phyloP scores from a whole-genome alignment of 1,140 invertebrate species.

The Drosophila prosaltans region DNA sequence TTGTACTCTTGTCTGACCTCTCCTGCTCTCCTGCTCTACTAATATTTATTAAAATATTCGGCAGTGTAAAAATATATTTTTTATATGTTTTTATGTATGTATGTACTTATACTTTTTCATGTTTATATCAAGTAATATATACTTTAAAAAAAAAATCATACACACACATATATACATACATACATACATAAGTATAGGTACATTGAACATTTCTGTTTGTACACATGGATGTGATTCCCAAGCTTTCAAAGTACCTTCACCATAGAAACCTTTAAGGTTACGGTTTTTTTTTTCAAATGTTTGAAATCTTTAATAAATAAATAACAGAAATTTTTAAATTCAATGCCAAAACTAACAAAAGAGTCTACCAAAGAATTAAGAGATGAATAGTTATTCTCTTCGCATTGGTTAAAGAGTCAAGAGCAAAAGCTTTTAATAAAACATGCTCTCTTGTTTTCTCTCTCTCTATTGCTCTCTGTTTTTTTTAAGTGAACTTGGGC shows the following conservation, averaged over 20 bases:
- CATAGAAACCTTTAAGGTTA: slow-evolving; percentile 36
- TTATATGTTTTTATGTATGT: no score
- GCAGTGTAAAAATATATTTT: no score
- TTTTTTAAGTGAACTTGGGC: slow-evolving; percentile 1
- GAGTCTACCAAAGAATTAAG: slow-evolving; percentile 9
- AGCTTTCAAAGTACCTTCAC: slow-evolving; percentile 42
- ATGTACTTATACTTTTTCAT: no score
- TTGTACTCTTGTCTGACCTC: no score
- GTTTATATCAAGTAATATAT: no score
- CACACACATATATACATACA: not conserved
- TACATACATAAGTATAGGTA: not conserved
- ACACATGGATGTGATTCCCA: not conserved
- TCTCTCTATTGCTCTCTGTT: not conserved
- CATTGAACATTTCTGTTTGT: not conserved
- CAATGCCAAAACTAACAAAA: slow-evolving; percentile 43
- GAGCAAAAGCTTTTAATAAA: slow-evolving; percentile 6
- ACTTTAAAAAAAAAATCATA: no score
- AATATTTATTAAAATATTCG: no score
- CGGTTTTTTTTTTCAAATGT: slow-evolving; percentile 25
- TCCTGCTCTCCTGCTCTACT: no score
- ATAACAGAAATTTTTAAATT: slow-evolving; percentile 9
- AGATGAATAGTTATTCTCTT: not conserved
- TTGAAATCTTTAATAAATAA: slow-evolving; percentile 38
- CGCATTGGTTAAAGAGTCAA: slow-evolving; percentile 6
- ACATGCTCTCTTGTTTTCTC: not conserved